Base-by-base conservation (phyloP, 2,797 vertebrate species). In the Syngnathus acus region DNA sequence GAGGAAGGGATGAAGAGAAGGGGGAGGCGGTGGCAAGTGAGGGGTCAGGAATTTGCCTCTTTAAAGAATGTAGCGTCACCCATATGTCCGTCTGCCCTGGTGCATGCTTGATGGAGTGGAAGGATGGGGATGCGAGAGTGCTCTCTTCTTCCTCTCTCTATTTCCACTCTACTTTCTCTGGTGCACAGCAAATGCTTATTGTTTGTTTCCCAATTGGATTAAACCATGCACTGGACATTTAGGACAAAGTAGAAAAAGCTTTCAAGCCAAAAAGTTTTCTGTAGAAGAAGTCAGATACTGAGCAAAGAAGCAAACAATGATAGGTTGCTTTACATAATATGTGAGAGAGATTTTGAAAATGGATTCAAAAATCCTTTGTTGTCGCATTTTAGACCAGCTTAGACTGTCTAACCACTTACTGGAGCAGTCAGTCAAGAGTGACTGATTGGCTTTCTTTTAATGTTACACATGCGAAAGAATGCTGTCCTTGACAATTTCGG, bases 21-120 rank as follows among this genome's bases (percentile, higher is more conserved):
- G 60, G 82, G 71, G 23, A 70, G 81, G 68, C 54, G 75, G 69
- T 66, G 71, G 80, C 75, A 76, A 86, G 72, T 72, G 68, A 70
- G 72, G 78, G 77, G 78, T 86, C 75, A 83, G 84, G 82, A 90
- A 87, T 90, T 88, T 72, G 78, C 80, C 81, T 73, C 78, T 87
- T 89, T 84, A 89, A 86, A 89, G 87, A 90, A 87, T 85, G 85
- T 85, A 88, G 83, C 80, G 71, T 90, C 84, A 85, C 84, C 87
- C 90, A 90, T 88, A 88, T 89, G 88, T 86, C 82, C 70, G 70
- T 87, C 85, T 87, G 86, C 83, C 79, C 82, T 81, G 78, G 80
- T 85, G 81, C 78, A 80, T 83, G 88, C 75, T 79, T 77, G 77
- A 51, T 82, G 82, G 87, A 85, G 82, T 86, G 86, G 89, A 90